phyloP scores from a whole-genome alignment of 2,888 invertebrate genomes.

The Hirtodrosophila alboralis region DNA sequence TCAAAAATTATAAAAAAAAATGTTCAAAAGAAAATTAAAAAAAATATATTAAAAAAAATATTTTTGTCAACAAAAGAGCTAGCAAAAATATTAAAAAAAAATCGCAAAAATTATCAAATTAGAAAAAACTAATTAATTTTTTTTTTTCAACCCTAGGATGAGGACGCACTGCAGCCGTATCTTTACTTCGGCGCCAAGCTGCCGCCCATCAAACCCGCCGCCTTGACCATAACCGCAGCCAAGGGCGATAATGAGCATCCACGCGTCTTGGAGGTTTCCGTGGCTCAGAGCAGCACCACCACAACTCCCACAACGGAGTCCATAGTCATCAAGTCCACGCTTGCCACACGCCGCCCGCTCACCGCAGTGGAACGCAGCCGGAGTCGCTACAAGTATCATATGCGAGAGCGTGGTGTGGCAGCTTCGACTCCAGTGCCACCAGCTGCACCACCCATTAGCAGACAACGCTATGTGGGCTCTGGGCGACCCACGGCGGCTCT shows the following conservation, averaged over 20 bases:
- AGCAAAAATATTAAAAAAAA: no score
- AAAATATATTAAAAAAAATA: no score
- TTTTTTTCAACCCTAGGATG: no score
- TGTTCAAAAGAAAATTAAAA: no score
- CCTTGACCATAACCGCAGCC: slow-evolving; percentile 83
- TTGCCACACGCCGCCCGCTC: slow-evolving; percentile 63
- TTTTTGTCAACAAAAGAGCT: no score
- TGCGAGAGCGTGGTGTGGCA: slow-evolving; percentile 63
- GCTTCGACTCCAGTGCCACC: slow-evolving; percentile 23
- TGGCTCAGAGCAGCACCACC: slow-evolving; percentile 80
- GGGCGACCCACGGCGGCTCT: slow-evolving; percentile 61
- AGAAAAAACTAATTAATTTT: no score
- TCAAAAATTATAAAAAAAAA: no score
- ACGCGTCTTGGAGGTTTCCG: slow-evolving; percentile 87
- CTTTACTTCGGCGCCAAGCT: slow-evolving; percentile 89
- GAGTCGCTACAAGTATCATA: slow-evolving; percentile 76
- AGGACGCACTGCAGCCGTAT: slow-evolving; percentile 88
- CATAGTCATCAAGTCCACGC: slow-evolving; percentile 40
- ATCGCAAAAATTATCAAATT: no score
- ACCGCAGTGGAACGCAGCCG: slow-evolving; percentile 76
- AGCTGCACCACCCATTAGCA: slow-evolving; percentile 43
- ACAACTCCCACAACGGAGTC: slow-evolving; percentile 47
- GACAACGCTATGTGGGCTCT: slow-evolving; percentile 66
- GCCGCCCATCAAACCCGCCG: slow-evolving; percentile 83
- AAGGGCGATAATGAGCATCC: slow-evolving; percentile 84